Base-by-base conservation (phyloP, 2,797 vertebrate genomes). In the Sparidentex hasta region DNA sequence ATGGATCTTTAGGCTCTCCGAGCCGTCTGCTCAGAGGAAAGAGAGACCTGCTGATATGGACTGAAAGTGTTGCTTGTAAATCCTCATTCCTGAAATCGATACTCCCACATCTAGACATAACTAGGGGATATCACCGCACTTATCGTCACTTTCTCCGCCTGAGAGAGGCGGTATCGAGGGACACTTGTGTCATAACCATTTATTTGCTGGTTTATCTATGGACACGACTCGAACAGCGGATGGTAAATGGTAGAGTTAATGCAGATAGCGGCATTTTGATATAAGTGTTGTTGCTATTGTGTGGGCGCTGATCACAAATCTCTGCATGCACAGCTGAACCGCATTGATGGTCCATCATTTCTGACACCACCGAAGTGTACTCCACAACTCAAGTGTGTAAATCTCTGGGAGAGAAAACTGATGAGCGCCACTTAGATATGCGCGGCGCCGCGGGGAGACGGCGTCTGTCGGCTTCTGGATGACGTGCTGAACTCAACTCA, bases 61-160 rank as follows among this genome's bases (percentile, higher is more conserved):
- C 56, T 47, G 48, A 71, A 74, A 69, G 58, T 52, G 8, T 46
- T 65, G 57, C 50, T 78, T 68, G 59, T 70, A 70, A 57, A 85
- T 78, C 17, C 75, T 83, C 50, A 47, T 74, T 64, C 54, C 33
- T 48, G 4, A 54, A 74, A 84, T 90, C 82, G 84, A 87, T 82
- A 76, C 29, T 21, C 67, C 50, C n/a, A 58, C 25, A 66, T 59
- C 33, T 55, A 57, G 25, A 73, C 54, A 65, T 46, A 33, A 76
- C 62, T 12, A 12, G 50, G 14, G 71, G 70, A 73, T 80, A 73
- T 69, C 76, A 41, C 20, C n/a, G 21, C 56, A 33, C 65, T 81
- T 73, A 81, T 87, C 25, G 23, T 71, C 67, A 81, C 52, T 70
- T 73, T 46, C 74, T 78, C 18, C 12, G 21, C 13, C 76, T 56